These are phyloP conservation scores for Limenitis camilla DNA, from an alignment of 2,888 invertebrate species.

Conservation along the genomic window DNA sequence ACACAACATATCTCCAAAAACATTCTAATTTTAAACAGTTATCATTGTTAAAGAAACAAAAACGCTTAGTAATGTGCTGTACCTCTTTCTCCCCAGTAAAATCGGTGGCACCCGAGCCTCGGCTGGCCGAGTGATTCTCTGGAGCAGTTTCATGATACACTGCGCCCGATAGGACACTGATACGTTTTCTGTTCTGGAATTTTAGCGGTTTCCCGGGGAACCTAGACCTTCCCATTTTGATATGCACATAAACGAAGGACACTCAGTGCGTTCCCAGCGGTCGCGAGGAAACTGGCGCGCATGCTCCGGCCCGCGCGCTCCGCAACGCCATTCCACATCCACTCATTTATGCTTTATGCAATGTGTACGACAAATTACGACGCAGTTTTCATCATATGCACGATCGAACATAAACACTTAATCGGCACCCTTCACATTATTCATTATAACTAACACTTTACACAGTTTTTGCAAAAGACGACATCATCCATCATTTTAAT, in stretches of 20 bases:
- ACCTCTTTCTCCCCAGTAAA: constrained; percentile 71
- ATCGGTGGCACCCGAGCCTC: constrained; percentile 61
- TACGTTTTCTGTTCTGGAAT: constrained; percentile 88
- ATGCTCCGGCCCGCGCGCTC: constrained; percentile 72
- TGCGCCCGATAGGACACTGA: constrained; percentile 83
- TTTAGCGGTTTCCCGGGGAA: constrained; percentile 92
- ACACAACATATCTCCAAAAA: constrained; percentile 55
- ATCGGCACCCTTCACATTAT: constrained; percentile 59
- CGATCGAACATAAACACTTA: constrained; percentile 57
- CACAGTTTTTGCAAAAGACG: constrained; percentile 67
- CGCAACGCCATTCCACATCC: constrained; percentile 71
- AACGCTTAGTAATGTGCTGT: constrained; percentile 40
- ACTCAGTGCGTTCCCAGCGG: constrained; percentile 71
- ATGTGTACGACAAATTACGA: constrained; percentile 70
- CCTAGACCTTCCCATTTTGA: constrained; percentile 86
- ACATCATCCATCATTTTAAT: constrained; percentile 71
- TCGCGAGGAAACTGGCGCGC: constrained; percentile 70
- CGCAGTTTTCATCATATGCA: constrained; percentile 66
- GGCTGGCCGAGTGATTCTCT: constrained; percentile 62
- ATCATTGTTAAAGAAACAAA: constrained; percentile 31
- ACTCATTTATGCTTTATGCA: constrained; percentile 54
- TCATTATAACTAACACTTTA: constrained; percentile 61
- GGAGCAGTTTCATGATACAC: constrained; percentile 69
- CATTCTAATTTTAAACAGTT: constrained; percentile 33
- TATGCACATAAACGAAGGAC: constrained; percentile 72